These are phyloP conservation scores for Microplitis manilae DNA, from an alignment of 2,888 invertebrate genomes.

Conservation along the genomic window DNA sequence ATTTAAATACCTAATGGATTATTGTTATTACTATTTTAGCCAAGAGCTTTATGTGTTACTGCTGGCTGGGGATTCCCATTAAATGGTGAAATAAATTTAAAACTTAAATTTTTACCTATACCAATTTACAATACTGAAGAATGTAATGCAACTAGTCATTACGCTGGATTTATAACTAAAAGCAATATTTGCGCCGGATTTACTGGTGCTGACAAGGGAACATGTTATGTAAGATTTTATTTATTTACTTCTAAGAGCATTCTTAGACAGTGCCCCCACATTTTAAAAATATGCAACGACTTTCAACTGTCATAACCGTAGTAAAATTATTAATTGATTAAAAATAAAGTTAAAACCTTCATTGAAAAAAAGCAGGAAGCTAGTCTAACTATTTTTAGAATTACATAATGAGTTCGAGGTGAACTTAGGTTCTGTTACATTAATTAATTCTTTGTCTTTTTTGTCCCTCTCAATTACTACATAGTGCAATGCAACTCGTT, in stretches of 20 bases:
- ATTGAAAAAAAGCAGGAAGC: too few species aligned
- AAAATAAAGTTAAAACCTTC: not conserved
- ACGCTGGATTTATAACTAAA: constrained; percentile 75
- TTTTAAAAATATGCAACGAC: too few species aligned
- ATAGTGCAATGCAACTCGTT: too few species aligned
- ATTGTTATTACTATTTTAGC: constrained; percentile 53
- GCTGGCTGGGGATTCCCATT: constrained; percentile 76
- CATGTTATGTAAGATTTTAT: constrained; percentile 75
- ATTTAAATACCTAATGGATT: not conserved
- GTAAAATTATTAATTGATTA: too few species aligned
- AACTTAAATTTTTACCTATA: constrained; percentile 74
- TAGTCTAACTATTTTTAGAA: too few species aligned
- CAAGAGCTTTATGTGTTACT: constrained; percentile 74
- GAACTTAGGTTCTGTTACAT: too few species aligned
- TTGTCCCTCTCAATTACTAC: too few species aligned
- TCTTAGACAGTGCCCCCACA: too few species aligned
- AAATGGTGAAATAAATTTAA: constrained; percentile 67
- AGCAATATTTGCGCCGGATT: constrained; percentile 77
- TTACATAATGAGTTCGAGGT: too few species aligned
- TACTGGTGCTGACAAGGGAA: constrained; percentile 74
- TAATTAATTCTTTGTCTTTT: too few species aligned
- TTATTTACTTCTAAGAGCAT: not conserved
- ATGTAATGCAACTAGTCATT: constrained; percentile 78
- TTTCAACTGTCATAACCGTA: too few species aligned
- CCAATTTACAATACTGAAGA: constrained; percentile 74